phyloP scores from a whole-genome alignment of 2,113 vertebrate genomes.

The Forbesichthys papilliferus region DNA sequence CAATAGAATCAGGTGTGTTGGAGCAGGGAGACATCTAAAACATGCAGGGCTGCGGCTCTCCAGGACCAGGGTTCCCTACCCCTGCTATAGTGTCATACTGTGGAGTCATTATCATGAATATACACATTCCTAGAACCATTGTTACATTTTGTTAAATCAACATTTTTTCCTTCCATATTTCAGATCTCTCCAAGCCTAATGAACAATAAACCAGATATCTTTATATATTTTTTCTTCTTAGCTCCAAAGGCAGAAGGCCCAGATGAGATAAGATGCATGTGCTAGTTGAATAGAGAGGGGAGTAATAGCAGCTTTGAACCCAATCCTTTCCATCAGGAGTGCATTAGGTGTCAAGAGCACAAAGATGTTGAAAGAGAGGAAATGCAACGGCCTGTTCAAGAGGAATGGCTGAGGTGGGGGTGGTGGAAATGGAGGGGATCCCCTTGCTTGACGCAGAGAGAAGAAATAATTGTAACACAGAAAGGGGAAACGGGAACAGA shows the following conservation, averaged over 20 bases:
- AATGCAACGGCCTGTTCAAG: neutral
- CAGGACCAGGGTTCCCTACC: no score
- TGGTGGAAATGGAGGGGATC: neutral
- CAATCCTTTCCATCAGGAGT: slow-evolving; percentile 52
- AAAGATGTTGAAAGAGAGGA: slow-evolving; percentile 40
- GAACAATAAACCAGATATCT: neutral
- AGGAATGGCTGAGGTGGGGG: no score
- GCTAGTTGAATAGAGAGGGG: slow-evolving; percentile 1
- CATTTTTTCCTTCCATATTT: neutral
- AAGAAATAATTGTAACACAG: neutral
- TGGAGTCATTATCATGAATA: neutral
- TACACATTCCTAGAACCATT: no score
- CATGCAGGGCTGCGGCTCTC: no score
- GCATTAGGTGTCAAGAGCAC: slow-evolving; percentile 46
- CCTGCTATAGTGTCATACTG: neutral
- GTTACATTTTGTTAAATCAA: no score
- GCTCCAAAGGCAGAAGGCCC: neutral
- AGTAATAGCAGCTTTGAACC: slow-evolving; percentile 42
- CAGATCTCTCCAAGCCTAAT: neutral
- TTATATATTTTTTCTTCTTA: neutral
- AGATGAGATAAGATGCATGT: slow-evolving; percentile 7
- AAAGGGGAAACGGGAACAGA: neutral
- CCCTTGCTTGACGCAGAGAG: neutral
- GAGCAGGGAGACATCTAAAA: no score
- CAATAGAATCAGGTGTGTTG: no score